These are phyloP conservation scores for Cuniculus paca DNA, from an alignment of 2,797 vertebrate species.

Conservation along the genomic window DNA sequence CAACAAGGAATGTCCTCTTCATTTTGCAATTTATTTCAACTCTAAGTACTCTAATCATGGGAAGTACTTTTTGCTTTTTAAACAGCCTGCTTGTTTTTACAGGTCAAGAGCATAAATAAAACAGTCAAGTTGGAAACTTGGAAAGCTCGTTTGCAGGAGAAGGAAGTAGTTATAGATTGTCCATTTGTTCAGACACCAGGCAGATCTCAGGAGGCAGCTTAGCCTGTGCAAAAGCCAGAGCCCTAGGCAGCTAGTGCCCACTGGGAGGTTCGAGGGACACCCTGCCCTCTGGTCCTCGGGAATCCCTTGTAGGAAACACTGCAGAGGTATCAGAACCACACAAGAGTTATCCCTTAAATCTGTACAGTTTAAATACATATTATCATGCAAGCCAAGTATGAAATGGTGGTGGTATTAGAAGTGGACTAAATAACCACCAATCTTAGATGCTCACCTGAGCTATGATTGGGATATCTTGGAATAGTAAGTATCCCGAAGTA, in stretches of 20 bases:
- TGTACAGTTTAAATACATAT: not conserved
- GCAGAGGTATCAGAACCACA: not conserved
- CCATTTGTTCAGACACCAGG: constrained; percentile 59
- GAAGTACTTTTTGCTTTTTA: constrained; percentile 82
- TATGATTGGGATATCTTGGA: rapidly evolving
- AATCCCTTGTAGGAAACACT: not conserved
- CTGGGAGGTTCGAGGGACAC: not conserved
- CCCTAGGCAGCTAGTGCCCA: not conserved
- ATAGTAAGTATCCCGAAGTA: rapidly evolving
- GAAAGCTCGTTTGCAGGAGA: constrained; percentile 68
- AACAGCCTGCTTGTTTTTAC: constrained; percentile 81
- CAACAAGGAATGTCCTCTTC: constrained; percentile 86
- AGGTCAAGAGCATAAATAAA: constrained; percentile 84
- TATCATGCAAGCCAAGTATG: not conserved
- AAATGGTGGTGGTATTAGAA: not conserved
- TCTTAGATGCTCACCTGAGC: rapidly evolving
- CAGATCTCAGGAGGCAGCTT: not conserved
- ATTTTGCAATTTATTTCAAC: constrained; percentile 77
- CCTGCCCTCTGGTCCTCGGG: constrained; percentile 12
- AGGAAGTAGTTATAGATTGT: constrained; percentile 73
- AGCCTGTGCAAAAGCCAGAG: not conserved
- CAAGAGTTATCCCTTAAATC: not conserved
- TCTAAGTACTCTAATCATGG: constrained; percentile 79
- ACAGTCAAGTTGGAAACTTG: constrained; percentile 83
- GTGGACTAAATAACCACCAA: rapidly evolving